These are phyloP conservation scores for Philopotamus ludificatus DNA, from an alignment of 1,140 invertebrate species.

Conservation along the genomic window DNA sequence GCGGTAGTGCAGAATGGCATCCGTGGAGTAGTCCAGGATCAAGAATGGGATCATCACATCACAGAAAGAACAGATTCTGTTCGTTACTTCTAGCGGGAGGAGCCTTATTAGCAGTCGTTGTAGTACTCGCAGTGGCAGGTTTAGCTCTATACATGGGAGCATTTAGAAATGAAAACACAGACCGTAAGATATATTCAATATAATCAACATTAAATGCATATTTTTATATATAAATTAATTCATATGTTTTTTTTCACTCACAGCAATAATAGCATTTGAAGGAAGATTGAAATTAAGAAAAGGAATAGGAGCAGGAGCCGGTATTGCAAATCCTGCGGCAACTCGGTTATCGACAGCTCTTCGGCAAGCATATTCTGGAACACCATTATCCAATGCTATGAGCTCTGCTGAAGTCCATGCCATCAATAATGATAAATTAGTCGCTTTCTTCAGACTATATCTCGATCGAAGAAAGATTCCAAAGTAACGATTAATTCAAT, in stretches of 20 bases:
- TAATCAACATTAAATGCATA: not conserved
- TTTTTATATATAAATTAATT: not conserved
- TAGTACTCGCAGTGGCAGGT: conserved; percentile 70
- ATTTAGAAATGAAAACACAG: conserved; percentile 55
- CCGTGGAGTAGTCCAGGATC: conserved; percentile 34
- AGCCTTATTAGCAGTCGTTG: conserved; percentile 67
- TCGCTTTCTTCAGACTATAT: conserved; percentile 72
- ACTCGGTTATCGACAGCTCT: conserved; percentile 34
- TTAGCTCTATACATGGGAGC: conserved; percentile 75
- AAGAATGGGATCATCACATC: conserved; percentile 42
- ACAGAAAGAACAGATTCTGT: conserved; percentile 50
- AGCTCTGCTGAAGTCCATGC: conserved; percentile 64
- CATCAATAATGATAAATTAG: conserved; percentile 68
- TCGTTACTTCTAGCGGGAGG: conserved; percentile 66
- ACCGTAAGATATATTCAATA: conserved; percentile 50
- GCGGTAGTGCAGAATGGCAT: conserved; percentile 40
- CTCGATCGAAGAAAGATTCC: conserved; percentile 74
- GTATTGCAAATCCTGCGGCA: conserved; percentile 46
- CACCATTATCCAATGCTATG: conserved; percentile 61
- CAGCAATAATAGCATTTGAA: conserved; percentile 67
- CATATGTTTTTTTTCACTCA: conserved; percentile 34
- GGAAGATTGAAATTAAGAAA: conserved; percentile 66
- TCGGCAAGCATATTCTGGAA: conserved; percentile 46
- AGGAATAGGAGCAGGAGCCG: conserved; percentile 52
- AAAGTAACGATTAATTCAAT: conserved; percentile 51